These are phyloP conservation scores for Hemibagrus guttatus DNA, from an alignment of 2,797 vertebrate genomes.

Conservation along the genomic window DNA sequence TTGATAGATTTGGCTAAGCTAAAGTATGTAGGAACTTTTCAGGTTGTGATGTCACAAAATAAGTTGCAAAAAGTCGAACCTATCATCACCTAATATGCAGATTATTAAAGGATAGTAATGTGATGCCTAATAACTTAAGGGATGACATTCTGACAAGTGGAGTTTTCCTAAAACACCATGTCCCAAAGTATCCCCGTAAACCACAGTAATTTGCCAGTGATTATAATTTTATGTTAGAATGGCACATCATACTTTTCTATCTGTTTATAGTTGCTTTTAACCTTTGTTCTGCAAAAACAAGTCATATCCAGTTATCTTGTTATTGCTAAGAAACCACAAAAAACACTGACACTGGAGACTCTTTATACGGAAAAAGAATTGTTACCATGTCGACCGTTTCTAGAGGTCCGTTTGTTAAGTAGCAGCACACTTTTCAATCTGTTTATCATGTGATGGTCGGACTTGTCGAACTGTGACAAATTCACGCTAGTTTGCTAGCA, in stretches of 20 bases:
- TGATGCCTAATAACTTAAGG: not conserved
- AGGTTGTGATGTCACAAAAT: not conserved
- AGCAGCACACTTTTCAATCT: not conserved
- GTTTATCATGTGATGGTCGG: not conserved
- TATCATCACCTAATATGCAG: not conserved
- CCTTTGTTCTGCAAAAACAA: not conserved
- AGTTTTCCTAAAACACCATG: not conserved
- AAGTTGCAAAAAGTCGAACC: not conserved
- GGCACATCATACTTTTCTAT: not conserved
- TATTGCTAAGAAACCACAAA: not conserved
- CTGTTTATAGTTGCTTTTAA: not conserved
- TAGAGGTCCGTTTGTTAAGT: not conserved
- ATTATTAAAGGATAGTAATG: not conserved
- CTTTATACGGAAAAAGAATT: not conserved
- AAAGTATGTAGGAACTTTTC: not conserved
- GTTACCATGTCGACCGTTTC: not conserved
- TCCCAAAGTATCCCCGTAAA: not conserved
- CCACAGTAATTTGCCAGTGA: not conserved
- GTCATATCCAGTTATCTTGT: not conserved
- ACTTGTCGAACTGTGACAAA: not conserved
- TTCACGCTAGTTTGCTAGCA: not conserved
- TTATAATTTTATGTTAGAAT: not conserved
- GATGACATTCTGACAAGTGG: not conserved
- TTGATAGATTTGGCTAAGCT: no score
- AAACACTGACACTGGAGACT: not conserved